A percentile compares a stretch with the other conserved stretches of the same genome.
Conservation (phyloP, 2,888 invertebrate species). For the Eumacrocentrus americanus region DNA sequence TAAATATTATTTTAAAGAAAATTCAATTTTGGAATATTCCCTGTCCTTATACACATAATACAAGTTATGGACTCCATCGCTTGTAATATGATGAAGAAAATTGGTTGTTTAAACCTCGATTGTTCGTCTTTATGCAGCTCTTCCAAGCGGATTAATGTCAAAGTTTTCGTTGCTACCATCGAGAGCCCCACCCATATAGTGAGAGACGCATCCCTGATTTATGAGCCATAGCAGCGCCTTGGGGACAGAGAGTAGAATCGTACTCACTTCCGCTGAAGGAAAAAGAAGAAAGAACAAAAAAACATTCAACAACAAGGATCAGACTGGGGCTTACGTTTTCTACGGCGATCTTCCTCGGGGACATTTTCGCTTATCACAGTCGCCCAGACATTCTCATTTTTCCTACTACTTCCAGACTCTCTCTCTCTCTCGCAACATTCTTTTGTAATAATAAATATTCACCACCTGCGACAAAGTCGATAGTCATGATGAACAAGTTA, state of each 20-base stretch:
- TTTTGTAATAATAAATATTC: conserved; percentile 1
- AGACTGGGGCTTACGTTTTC: conserved; percentile 30
- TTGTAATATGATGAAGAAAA: neutral
- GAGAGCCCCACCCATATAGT: conserved; percentile 17
- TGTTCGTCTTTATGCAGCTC: conserved; percentile 27
- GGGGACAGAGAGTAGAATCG: conserved; percentile 32
- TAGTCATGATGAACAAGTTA: too few relatives aligned
- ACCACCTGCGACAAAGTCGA: neutral
- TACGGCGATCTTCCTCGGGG: conserved; percentile 10
- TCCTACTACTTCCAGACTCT: too few relatives aligned
- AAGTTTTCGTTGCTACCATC: conserved; percentile 36
- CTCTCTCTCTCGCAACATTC: neutral
- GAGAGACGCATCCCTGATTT: conserved; percentile 46
- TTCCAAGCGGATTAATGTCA: conserved; percentile 41
- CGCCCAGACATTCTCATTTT: conserved; percentile 17
- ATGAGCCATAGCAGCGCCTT: conserved; percentile 37
- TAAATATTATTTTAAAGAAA: too few relatives aligned
- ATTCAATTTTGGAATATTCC: neutral
- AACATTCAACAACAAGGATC: conserved; percentile 31
- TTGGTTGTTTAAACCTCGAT: neutral
- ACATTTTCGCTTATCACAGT: conserved; percentile 27
- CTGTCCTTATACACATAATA: neutral
- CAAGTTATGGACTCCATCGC: neutral
- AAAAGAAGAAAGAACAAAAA: conserved; percentile 24
- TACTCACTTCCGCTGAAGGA: conserved; percentile 24